Evolutionary conservation across 2,113 vertebrate species (phyloP).

Genomic region (Scytalopus superciliaris): DNA sequence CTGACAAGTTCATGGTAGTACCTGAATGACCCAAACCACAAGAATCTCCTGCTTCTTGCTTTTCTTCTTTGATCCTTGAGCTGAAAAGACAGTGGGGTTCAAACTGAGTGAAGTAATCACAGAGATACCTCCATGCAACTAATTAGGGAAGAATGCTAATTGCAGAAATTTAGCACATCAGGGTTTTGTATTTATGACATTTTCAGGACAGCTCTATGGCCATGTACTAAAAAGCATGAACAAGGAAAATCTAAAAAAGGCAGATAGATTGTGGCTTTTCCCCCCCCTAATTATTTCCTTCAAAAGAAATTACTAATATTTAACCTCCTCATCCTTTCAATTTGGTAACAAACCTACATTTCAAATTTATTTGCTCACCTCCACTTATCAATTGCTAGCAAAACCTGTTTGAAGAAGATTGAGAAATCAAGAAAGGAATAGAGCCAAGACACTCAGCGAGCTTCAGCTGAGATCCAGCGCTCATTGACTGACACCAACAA

Average conservation of each 20-base stretch:
- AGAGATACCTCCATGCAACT: neutral
- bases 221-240: neutral
- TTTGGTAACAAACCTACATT: neutral
- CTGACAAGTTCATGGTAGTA: neutral
- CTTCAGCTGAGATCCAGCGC: neutral
- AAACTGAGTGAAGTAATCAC: neutral
- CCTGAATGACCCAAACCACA: neutral
- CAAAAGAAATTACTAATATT: neutral
- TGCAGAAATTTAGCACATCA: neutral
- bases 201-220: neutral
- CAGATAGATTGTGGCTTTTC: rapidly evolving
- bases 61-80: neutral
- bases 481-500: neutral
- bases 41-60: neutral
- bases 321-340: neutral
- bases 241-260: neutral
- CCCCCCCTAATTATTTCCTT: neutral
- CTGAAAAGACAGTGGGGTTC: neutral
- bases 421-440: neutral
- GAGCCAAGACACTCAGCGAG: neutral
- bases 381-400: neutral
- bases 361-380: neutral
- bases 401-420: neutral
- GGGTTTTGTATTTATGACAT: neutral
- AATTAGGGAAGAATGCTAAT: neutral